Percentiles rank a stretch among this genome's conserved stretches.
These are phyloP conservation scores for Spea hammondii DNA, from an alignment of 2,797 vertebrate genomes.

Conservation along the genomic window DNA sequence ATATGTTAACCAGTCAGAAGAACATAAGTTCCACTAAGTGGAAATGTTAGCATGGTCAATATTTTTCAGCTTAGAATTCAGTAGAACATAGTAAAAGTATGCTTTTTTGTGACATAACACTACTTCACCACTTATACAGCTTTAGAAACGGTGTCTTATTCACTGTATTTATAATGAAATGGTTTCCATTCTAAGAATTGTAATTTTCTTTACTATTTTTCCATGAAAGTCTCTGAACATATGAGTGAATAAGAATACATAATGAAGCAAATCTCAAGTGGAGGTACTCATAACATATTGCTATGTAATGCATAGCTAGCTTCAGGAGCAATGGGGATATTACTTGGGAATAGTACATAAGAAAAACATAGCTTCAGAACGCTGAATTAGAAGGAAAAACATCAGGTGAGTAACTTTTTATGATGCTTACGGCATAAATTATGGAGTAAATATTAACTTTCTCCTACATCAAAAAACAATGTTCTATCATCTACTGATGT, in stretches of 20 bases:
- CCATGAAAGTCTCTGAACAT: slow-evolving; percentile 41
- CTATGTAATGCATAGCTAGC: slow-evolving; percentile 44
- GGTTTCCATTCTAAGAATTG: neutral
- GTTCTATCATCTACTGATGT: no score
- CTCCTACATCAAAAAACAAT: neutral
- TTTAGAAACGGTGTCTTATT: neutral
- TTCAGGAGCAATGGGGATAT: slow-evolving; percentile 35
- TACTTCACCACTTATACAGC: no score
- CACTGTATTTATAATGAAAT: neutral
- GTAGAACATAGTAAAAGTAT: no score
- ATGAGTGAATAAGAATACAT: slow-evolving; percentile 47
- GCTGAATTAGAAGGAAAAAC: slow-evolving; percentile 18
- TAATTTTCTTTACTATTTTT: slow-evolving; percentile 37
- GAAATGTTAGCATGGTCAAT: no score
- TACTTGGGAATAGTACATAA: slow-evolving; percentile 26
- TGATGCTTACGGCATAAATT: neutral
- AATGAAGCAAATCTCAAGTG: slow-evolving; percentile 39
- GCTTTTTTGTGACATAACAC: no score
- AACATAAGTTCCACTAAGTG: no score
- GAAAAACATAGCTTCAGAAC: slow-evolving; percentile 23
- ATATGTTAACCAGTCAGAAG: no score
- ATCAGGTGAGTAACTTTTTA: slow-evolving; percentile 11
- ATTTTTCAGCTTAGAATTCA: no score
- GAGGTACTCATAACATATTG: slow-evolving; percentile 43
- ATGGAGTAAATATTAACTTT: neutral